Evolutionary conservation across 2,113 vertebrate genomes (phyloP).

Genomic region (Laticauda colubrina): DNA sequence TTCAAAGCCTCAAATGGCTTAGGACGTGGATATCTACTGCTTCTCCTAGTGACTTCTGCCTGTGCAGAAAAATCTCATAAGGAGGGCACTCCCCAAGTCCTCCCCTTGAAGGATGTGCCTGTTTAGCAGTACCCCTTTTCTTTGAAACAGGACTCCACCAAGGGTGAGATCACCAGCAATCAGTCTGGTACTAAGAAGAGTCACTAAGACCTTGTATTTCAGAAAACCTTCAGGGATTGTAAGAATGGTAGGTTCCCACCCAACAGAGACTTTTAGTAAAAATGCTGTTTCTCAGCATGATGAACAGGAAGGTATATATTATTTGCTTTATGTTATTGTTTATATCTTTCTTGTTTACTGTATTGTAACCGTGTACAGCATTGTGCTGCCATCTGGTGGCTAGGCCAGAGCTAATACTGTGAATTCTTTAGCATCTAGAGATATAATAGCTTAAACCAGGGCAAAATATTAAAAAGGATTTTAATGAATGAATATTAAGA

Average conservation of each 20-base stretch:
- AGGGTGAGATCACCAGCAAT: background rate
- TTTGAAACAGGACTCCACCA: background rate
- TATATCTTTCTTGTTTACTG: background rate
- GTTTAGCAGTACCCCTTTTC: background rate
- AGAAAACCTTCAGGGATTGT: background rate
- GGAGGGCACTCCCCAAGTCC: background rate
- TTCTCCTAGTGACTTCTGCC: background rate
- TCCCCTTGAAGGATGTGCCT: background rate
- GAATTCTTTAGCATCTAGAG: background rate
- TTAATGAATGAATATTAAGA: background rate
- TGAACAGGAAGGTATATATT: background rate
- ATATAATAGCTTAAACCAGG: background rate
- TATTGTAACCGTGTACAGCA: background rate
- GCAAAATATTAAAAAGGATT: background rate
- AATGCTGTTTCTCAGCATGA: background rate
- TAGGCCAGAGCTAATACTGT: background rate
- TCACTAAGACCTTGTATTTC: background rate
- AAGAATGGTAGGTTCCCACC: background rate
- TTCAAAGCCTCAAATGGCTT: background rate
- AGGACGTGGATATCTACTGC: background rate
- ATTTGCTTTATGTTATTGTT: background rate
- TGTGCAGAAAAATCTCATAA: background rate
- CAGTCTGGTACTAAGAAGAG: background rate
- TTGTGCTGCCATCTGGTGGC: background rate
- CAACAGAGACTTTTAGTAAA: background rate